Conservation (phyloP, 2,797 vertebrate genomes). For the Girardinus metallicus region DNA sequence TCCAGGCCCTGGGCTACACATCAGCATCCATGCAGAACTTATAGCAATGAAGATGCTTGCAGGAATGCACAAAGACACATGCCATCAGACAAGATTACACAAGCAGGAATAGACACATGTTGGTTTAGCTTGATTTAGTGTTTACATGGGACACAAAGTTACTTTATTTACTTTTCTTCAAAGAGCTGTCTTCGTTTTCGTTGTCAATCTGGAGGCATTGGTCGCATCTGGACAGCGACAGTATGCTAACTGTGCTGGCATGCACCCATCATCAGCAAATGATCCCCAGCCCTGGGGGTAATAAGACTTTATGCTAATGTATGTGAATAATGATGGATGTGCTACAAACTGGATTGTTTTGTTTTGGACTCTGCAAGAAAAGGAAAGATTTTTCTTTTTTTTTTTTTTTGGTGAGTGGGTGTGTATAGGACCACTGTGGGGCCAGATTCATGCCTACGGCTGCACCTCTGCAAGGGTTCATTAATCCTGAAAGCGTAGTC, state of each 20-base stretch:
- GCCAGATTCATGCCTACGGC: slow-evolving; percentile 62
- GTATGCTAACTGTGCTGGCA: slow-evolving; percentile 71
- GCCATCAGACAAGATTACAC: slow-evolving; percentile 51
- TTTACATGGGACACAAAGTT: slow-evolving; percentile 54
- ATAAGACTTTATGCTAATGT: slow-evolving; percentile 73
- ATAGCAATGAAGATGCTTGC: slow-evolving; percentile 61
- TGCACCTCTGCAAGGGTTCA: slow-evolving; percentile 72
- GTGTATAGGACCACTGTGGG: slow-evolving; percentile 36
- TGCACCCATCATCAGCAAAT: slow-evolving; percentile 63
- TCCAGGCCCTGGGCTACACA: slow-evolving; percentile 41
- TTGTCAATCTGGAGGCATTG: slow-evolving; percentile 67
- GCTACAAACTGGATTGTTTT: slow-evolving; percentile 59
- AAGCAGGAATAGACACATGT: slow-evolving; percentile 42
- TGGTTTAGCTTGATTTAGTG: slow-evolving; percentile 46
- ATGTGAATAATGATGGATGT: slow-evolving; percentile 67
- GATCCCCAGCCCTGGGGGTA: slow-evolving; percentile 54
- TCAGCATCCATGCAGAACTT: slow-evolving; percentile 65
- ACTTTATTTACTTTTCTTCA: slow-evolving; percentile 58
- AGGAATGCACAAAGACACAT: slow-evolving; percentile 50
- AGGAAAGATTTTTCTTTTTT: slow-evolving; percentile 34
- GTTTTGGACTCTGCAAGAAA: slow-evolving; percentile 43
- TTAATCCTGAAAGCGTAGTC: slow-evolving; percentile 71
- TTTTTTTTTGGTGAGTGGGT: slow-evolving; percentile 21
- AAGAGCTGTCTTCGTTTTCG: slow-evolving; percentile 52
- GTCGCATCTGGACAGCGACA: slow-evolving; percentile 70